Conservation (phyloP, 2,113 vertebrate genomes). For the Zosterops hypoxanthus region DNA sequence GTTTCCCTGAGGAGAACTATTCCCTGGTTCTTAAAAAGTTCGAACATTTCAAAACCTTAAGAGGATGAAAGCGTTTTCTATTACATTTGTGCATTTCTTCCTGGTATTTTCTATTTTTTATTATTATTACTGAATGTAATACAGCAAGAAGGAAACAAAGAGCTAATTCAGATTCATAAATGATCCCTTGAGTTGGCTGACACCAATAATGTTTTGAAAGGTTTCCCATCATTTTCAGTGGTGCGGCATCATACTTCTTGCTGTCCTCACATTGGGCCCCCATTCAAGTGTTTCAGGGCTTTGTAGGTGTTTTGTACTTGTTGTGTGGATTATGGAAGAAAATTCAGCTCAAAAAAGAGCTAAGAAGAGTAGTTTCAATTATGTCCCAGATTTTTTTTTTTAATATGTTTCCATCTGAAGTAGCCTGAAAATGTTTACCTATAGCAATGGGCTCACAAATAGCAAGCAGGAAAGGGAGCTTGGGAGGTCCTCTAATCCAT, state of each 20-base stretch:
- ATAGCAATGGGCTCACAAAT: not conserved
- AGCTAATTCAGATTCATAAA: not conserved
- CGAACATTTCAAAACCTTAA: not conserved
- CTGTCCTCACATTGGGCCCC: not conserved
- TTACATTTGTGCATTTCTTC: slow-evolving; percentile 3
- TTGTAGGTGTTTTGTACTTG: not conserved
- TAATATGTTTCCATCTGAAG: not conserved
- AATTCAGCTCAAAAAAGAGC: not conserved
- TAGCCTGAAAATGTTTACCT: not conserved
- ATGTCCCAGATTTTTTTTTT: not conserved
- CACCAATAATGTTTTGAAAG: not conserved
- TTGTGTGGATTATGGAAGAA: not conserved
- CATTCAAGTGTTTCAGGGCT: not conserved
- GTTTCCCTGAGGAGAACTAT: slow-evolving; percentile 28
- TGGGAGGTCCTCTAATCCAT: not conserved
- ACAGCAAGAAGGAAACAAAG: not conserved
- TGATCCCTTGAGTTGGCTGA: not conserved
- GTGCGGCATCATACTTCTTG: not conserved
- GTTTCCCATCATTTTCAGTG: not conserved
- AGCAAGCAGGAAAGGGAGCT: not conserved
- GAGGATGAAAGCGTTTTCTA: slow-evolving; percentile 16
- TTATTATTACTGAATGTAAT: not conserved
- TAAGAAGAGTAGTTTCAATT: not conserved
- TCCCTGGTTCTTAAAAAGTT: slow-evolving; percentile 24
- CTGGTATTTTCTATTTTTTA: not conserved